Evolutionary conservation across 1,140 invertebrate species (phyloP).

Genomic region (Calephelis nemesis): DNA sequence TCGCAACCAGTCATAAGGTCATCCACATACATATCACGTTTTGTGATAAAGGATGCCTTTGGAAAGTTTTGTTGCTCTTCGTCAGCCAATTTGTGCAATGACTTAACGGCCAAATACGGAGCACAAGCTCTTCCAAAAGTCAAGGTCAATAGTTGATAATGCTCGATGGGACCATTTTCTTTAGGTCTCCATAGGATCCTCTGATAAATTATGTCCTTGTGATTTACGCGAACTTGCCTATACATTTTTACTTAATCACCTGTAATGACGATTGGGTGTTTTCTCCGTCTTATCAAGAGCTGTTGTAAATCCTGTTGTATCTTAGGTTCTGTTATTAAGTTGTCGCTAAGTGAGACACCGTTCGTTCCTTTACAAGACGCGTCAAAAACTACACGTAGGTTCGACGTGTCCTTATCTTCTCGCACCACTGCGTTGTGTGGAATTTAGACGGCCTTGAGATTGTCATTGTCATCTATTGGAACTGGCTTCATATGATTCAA

Average conservation of each 20-base stretch:
- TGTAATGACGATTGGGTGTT: slow-evolving; percentile 51
- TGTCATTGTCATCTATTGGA: slow-evolving; percentile 26
- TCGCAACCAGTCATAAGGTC: slow-evolving; percentile 1
- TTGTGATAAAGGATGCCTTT: not conserved
- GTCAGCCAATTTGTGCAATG: not conserved
- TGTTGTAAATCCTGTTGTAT: slow-evolving; percentile 63
- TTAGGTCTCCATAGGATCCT: slow-evolving; percentile 60
- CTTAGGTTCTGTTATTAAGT: slow-evolving; percentile 56
- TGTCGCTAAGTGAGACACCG: slow-evolving; percentile 61
- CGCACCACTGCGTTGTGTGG: slow-evolving; percentile 48
- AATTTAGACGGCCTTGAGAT: slow-evolving; percentile 36
- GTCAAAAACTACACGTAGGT: slow-evolving; percentile 49
- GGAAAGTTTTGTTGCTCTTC: not conserved
- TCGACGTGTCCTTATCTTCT: slow-evolving; percentile 45
- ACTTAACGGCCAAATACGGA: slow-evolving; percentile 53
- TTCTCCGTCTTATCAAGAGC: slow-evolving; percentile 65
- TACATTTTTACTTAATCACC: slow-evolving; percentile 70
- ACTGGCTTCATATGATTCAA: slow-evolving; percentile 47
- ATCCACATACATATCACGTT: not conserved
- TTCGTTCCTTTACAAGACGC: slow-evolving; percentile 52
- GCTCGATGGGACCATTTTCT: slow-evolving; percentile 28
- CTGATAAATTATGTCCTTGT: slow-evolving; percentile 51
- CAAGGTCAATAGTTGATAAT: slow-evolving; percentile 42
- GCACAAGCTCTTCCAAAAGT: slow-evolving; percentile 57
- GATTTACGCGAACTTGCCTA: slow-evolving; percentile 46